phyloP scores from a whole-genome alignment of 2,113 vertebrate species.

The Regulus satrapa region DNA sequence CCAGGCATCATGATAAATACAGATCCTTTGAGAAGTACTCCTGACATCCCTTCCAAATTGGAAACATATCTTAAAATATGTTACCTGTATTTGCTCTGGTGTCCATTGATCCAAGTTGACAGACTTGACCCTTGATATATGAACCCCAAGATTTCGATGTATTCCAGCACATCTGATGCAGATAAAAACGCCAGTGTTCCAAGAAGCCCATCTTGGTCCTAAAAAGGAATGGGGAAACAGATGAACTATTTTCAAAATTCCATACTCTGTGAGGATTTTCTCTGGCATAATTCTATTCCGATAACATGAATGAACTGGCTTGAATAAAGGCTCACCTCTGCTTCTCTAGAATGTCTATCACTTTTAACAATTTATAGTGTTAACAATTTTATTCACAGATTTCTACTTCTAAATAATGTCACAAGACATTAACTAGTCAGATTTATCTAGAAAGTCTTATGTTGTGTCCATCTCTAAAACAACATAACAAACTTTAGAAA shows the following conservation, averaged over 20 bases:
- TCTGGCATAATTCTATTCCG: background rate
- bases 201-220: slow-evolving; percentile 98
- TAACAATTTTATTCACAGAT: background rate
- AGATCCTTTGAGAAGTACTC: background rate
- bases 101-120: slow-evolving; percentile 99
- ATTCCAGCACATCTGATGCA: slow-evolving; percentile 98
- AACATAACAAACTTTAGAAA: background rate
- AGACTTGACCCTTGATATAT: slow-evolving; percentile 98
- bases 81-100: slow-evolving; percentile 96
- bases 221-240: background rate
- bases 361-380: background rate
- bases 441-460: background rate
- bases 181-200: slow-evolving; percentile 99
- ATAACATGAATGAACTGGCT: background rate
- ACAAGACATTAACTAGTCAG: background rate
- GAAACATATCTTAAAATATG: background rate
- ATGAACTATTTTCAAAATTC: background rate
- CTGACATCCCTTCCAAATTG: background rate
- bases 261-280: background rate
- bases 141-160: slow-evolving; percentile 97
- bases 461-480: background rate
- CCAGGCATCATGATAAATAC: background rate
- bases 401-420: slow-evolving; percentile 12
- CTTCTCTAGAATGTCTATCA: background rate
- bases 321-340: background rate